These are phyloP conservation scores for Siniperca knerii DNA, from an alignment of 2,113 vertebrate species.

Conservation along the genomic window DNA sequence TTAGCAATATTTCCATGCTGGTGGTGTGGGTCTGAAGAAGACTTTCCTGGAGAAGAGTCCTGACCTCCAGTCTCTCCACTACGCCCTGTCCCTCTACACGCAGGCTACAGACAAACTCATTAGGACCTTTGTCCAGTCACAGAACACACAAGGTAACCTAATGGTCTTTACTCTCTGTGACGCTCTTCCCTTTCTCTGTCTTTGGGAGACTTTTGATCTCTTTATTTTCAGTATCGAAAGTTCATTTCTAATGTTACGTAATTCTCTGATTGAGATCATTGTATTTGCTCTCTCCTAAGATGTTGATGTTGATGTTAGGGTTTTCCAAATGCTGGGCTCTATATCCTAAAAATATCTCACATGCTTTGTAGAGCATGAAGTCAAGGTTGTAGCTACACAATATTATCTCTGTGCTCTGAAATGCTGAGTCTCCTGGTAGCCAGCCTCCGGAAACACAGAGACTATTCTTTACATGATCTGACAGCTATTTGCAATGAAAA, in stretches of 20 bases:
- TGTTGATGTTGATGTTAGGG: conserved; percentile 17
- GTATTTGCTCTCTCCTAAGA: background rate
- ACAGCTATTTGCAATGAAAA: conserved; percentile 62
- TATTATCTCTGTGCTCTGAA: conserved; percentile 41
- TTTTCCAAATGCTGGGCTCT: conserved; percentile 38
- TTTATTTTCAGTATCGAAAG: background rate
- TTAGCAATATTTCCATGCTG: conserved; percentile 99
- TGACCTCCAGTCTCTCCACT: conserved; percentile 94
- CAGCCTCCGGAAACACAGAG: conserved; percentile 31
- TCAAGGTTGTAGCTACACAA: conserved; percentile 20
- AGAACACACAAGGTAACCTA: conserved; percentile 91
- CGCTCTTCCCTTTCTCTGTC: background rate
- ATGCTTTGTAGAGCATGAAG: conserved; percentile 39
- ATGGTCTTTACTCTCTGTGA: background rate
- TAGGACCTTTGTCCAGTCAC: conserved; percentile 97
- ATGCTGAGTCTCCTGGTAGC: conserved; percentile 48
- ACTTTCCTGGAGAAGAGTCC: conserved; percentile 99
- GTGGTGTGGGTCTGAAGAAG: conserved; percentile 97
- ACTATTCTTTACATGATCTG: conserved; percentile 56
- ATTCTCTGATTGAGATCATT: conserved; percentile 10
- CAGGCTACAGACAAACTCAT: conserved; percentile 98
- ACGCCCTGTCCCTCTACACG: conserved; percentile 96
- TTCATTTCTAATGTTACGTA: background rate
- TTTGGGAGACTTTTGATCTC: background rate
- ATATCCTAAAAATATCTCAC: conserved; percentile 31